Evolutionary conservation across 2,113 vertebrate genomes (phyloP), one percentile per base, ranked within the genome.

Genomic region (Lepisosteus osseus): DNA sequence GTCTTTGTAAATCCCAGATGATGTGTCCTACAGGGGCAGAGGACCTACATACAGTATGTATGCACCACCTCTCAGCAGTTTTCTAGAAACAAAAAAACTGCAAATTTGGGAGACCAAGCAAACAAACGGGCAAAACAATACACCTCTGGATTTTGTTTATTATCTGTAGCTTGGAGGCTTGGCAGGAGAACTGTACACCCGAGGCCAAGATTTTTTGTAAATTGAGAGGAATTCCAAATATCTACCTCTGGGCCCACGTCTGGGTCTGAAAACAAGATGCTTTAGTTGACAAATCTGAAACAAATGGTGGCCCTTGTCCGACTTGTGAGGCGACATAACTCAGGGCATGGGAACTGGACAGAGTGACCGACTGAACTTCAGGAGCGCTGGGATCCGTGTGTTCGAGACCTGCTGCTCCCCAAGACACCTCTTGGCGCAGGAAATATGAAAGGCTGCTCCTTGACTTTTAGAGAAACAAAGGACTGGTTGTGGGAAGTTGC

Each of bases 1-100:
- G 47, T 9, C 47, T 6, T 2, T 51, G 5, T 51, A 9, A 51
- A 51, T 51, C 47, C 9, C 47, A 51, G 47, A 5, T 51, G 47
- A 51, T 51, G 29, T 11, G 3, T 74, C 74, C 72, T 62, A 3
- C 15, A 73, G 72, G 77, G 61, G 78, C 71, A 76, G 47, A 14
- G 51, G 67, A 74, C 64, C 74, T 61, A 54, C 44, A 79, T 78
- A 71, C 14, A 41, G 6, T 51, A 9, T 51, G 61, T 7, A 29
- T 71, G n/a, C 42, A n/a, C 3, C 61, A 29, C n/a, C 3, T 65
- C 42, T 66, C 43, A 66, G 43, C 43, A 44, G 13, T 56, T 51
- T 51, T 55, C 15, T 54, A 65, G 40, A 65, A 72, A 64, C 0
- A n/a, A 14, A 40, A 9, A 71, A 55, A 61, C 56, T 47, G 47